A percentile compares a stretch with the other conserved stretches of the same genome.
These are phyloP conservation scores for Drosophila insularis DNA, from an alignment of 1,140 invertebrate species.

Conservation along the genomic window DNA sequence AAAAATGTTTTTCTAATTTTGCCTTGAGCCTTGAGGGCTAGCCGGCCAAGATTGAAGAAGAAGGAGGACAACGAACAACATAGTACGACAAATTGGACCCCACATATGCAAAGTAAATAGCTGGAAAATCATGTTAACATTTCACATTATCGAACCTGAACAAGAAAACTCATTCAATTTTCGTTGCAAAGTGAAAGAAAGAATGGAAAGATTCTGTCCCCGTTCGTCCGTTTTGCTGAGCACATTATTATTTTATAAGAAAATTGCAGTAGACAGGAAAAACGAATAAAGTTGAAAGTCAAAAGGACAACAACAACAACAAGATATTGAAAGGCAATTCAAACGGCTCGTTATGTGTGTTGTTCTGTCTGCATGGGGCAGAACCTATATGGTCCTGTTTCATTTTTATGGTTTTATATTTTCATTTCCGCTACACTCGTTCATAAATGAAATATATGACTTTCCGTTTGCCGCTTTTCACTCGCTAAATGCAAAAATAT, in stretches of 20 bases:
- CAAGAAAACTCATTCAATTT: conserved; percentile 63
- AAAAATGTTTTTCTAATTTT: conserved; percentile 11
- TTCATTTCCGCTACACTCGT: conserved; percentile 67
- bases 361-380: conserved; percentile 8
- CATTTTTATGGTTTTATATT: conserved; percentile 74
- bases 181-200: conserved; percentile 51
- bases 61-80: neutral
- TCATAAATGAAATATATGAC: conserved; percentile 71
- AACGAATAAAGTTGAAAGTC: conserved; percentile 6
- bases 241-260: conserved; percentile 76
- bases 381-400: conserved; percentile 12
- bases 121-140: conserved; percentile 70
- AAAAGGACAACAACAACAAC: conserved; percentile 9
- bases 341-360: conserved; percentile 33
- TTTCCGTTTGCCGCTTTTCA: conserved; percentile 32
- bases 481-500: conserved; percentile 31
- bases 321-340: conserved; percentile 49
- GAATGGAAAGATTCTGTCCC: conserved; percentile 35
- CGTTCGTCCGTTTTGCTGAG: conserved; percentile 25
- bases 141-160: conserved; percentile 52
- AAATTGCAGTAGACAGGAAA: conserved; percentile 53
- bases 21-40: neutral
- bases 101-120: conserved; percentile 54
- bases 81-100: neutral
- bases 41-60: neutral